Conservation (phyloP, 2,888 invertebrate species). For the Aporophyla lueneburgensis region DNA sequence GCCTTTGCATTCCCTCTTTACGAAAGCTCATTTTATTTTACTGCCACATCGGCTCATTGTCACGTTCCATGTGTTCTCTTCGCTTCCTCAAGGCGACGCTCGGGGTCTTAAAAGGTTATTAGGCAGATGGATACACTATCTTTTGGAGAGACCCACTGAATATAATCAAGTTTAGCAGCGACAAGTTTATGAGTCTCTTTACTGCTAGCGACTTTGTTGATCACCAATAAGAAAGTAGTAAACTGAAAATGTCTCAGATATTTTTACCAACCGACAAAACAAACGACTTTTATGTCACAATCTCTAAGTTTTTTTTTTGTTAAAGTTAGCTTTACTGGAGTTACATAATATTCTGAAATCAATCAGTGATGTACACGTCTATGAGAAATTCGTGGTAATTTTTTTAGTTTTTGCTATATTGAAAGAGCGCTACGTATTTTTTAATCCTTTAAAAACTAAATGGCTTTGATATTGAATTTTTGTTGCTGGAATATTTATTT, state of each 20-base stretch:
- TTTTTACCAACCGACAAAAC: too few relatives aligned
- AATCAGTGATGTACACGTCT: background rate
- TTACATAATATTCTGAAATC: constrained; percentile 15
- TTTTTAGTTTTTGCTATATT: too few relatives aligned
- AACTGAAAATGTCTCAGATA: constrained; percentile 5
- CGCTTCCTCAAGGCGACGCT: constrained; percentile 20
- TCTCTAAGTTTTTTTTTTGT: background rate
- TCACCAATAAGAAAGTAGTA: constrained; percentile 28
- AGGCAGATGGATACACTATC: constrained; percentile 53
- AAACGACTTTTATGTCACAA: background rate
- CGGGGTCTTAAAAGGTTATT: constrained; percentile 55
- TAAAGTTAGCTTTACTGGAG: background rate
- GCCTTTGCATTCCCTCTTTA: constrained; percentile 37
- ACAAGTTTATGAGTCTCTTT: constrained; percentile 55
- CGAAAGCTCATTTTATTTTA: constrained; percentile 47
- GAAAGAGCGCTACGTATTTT: constrained; percentile 4
- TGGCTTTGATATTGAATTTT: background rate
- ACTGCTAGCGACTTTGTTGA: constrained; percentile 44
- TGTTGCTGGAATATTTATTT: background rate
- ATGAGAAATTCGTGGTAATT: background rate
- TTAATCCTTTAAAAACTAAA: constrained; percentile 2
- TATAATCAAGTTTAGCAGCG: constrained; percentile 50
- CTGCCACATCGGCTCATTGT: constrained; percentile 35
- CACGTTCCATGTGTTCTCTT: constrained; percentile 42
- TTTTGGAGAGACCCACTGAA: constrained; percentile 47